phyloP scores from a whole-genome alignment of 2,113 vertebrate genomes.

The Colinus virginianus region DNA sequence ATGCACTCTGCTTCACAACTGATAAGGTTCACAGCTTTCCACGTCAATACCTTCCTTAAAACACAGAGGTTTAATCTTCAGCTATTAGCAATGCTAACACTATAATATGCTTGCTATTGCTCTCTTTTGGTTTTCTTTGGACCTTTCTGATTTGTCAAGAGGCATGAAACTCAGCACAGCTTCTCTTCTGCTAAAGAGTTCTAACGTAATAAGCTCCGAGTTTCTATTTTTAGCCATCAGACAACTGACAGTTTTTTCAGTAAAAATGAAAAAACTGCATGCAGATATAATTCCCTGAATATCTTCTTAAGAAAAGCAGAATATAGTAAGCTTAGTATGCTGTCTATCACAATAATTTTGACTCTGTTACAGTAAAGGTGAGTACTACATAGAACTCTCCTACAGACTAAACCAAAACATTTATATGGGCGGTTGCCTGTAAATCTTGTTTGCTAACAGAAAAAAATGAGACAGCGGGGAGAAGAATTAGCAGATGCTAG shows the following conservation, averaged over 20 bases:
- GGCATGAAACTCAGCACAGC: neutral
- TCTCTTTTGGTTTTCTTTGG: neutral
- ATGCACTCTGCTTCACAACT: neutral
- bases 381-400: conserved; percentile 26
- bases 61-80: neutral
- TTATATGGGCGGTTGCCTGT: neutral
- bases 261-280: conserved; percentile 9
- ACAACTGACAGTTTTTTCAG: conserved; percentile 11
- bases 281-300: neutral
- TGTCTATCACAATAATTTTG: conserved; percentile 25
- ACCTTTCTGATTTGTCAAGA: neutral
- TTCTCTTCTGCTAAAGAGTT: neutral
- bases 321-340: conserved; percentile 18
- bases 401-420: conserved; percentile 52
- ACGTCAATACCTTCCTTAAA: neutral
- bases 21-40: neutral
- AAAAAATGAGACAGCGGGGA: conserved; percentile 55
- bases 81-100: neutral
- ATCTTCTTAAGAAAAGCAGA: conserved; percentile 16
- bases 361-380: conserved; percentile 27
- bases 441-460: conserved; percentile 52
- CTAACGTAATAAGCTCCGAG: neutral
- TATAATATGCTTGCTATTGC: neutral
- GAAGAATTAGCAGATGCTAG: conserved; percentile 47
- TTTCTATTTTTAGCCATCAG: neutral